phyloP scores from a whole-genome alignment of 2,888 invertebrate genomes.

The Aromia moschata region DNA sequence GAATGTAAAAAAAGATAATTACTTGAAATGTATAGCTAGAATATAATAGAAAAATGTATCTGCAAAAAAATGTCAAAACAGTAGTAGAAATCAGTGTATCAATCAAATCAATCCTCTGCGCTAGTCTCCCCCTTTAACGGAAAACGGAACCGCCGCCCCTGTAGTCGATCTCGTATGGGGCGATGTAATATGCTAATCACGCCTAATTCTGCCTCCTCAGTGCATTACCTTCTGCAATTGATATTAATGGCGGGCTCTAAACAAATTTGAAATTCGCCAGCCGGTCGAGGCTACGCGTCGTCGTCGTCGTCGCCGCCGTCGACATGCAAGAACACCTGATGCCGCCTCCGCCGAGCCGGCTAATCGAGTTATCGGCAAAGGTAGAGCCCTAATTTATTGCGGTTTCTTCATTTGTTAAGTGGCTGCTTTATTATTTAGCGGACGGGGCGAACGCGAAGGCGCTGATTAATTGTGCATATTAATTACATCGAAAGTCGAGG shows the following conservation, averaged over 20 bases:
- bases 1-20: too few species aligned
- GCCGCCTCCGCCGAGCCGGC: slow-evolving; percentile 13
- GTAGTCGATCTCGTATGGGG: slow-evolving; percentile 41
- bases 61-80: too few species aligned
- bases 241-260: slow-evolving; percentile 52
- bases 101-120: too few species aligned
- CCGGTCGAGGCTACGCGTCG: slow-evolving; percentile 8
- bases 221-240: slow-evolving; percentile 54
- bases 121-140: too few species aligned
- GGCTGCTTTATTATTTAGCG: slow-evolving; percentile 22
- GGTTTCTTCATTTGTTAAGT: slow-evolving; percentile 43
- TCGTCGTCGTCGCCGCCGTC: not conserved
- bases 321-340: slow-evolving; percentile 36
- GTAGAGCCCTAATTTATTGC: slow-evolving; percentile 31
- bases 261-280: slow-evolving; percentile 25
- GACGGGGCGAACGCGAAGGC: slow-evolving; percentile 7
- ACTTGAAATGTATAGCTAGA: too few species aligned
- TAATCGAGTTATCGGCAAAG: slow-evolving; percentile 27
- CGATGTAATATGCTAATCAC: slow-evolving; percentile 57
- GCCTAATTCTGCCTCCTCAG: slow-evolving; percentile 49
- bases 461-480: slow-evolving; percentile 19
- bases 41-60: too few species aligned
- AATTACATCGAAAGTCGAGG: not conserved
- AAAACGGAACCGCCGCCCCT: slow-evolving; percentile 11
- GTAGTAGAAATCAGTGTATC: too few species aligned